Conservation (phyloP, 1,140 invertebrate species). For the Popillia japonica region DNA sequence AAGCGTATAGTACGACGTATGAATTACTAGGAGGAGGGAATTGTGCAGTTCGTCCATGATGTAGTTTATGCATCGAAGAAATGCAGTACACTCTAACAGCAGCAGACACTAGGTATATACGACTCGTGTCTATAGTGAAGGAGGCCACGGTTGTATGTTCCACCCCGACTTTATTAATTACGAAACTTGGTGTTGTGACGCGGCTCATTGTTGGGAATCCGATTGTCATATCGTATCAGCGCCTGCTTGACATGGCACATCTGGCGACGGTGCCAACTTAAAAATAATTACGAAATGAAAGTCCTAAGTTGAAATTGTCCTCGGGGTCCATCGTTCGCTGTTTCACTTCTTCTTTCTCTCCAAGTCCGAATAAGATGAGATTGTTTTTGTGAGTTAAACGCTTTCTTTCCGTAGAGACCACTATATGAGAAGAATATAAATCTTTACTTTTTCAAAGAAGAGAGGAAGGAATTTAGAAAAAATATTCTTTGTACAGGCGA, state of each 20-base stretch:
- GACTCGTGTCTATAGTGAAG: background rate
- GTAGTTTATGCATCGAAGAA: slow-evolving; percentile 14
- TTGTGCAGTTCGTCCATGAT: background rate
- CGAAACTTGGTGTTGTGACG: slow-evolving; percentile 57
- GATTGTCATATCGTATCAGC: slow-evolving; percentile 57
- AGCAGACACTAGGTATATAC: background rate
- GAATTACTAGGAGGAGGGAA: slow-evolving; percentile 23
- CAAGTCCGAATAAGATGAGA: slow-evolving; percentile 15
- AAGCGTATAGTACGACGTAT: background rate
- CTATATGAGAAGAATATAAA: slow-evolving; percentile 21
- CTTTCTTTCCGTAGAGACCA: slow-evolving; percentile 20
- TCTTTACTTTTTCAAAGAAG: background rate
- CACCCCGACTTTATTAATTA: slow-evolving; percentile 58
- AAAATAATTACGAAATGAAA: slow-evolving; percentile 47
- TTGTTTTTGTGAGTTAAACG: slow-evolving; percentile 34
- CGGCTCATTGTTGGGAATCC: slow-evolving; percentile 47
- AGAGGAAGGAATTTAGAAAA: slow-evolving; percentile 14
- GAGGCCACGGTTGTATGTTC: slow-evolving; percentile 6
- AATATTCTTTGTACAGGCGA: background rate
- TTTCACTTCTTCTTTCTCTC: background rate
- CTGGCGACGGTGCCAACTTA: slow-evolving; percentile 48
- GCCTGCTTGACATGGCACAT: slow-evolving; percentile 52
- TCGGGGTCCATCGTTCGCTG: slow-evolving; percentile 11
- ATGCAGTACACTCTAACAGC: background rate
- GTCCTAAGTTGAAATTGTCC: slow-evolving; percentile 34